Percentiles rank a stretch among this genome's conserved stretches.
Conservation (phyloP, 2,888 invertebrate genomes). For the Hesperia comma region DNA sequence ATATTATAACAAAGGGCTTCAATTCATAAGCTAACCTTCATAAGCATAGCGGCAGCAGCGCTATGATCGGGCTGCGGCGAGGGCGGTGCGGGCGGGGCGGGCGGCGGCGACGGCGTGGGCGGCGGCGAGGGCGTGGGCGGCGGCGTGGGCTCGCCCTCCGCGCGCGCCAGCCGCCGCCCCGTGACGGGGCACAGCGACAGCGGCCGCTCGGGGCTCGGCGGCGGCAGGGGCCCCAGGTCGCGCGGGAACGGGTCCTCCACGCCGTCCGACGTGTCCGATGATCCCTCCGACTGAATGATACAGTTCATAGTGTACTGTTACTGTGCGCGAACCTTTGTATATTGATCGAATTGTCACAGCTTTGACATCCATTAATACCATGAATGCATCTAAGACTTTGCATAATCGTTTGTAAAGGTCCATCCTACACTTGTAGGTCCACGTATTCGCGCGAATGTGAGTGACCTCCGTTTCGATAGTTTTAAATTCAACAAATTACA, state of each 20-base stretch:
- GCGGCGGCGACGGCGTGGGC: slow-evolving; percentile 50
- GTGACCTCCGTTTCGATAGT: too few species aligned
- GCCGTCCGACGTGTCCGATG: slow-evolving; percentile 84
- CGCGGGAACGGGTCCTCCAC: slow-evolving; percentile 85
- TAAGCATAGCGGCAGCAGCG: slow-evolving; percentile 61
- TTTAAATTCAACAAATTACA: too few species aligned
- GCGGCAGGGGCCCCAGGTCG: slow-evolving; percentile 85
- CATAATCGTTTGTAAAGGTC: too few species aligned
- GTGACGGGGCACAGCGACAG: slow-evolving; percentile 86
- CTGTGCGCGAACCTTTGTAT: too few species aligned
- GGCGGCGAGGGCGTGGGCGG: slow-evolving; percentile 81
- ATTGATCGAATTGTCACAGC: too few species aligned
- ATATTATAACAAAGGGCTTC: too few species aligned
- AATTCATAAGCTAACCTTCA: slow-evolving; percentile 59
- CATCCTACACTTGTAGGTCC: too few species aligned
- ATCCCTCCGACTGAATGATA: slow-evolving; percentile 60
- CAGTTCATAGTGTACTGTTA: too few species aligned
- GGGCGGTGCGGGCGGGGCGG: slow-evolving; percentile 35
- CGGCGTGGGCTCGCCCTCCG: slow-evolving; percentile 85
- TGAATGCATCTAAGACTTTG: too few species aligned
- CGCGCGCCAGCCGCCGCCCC: slow-evolving; percentile 78
- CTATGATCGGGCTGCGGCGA: slow-evolving; percentile 44
- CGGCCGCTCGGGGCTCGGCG: slow-evolving; percentile 86
- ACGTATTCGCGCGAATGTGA: too few species aligned
- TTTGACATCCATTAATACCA: too few species aligned